Percentiles rank a stretch among this genome's conserved stretches.
Evolutionary conservation across 2,797 vertebrate genomes (phyloP).

Genomic region (Chaunax sp.): DNA sequence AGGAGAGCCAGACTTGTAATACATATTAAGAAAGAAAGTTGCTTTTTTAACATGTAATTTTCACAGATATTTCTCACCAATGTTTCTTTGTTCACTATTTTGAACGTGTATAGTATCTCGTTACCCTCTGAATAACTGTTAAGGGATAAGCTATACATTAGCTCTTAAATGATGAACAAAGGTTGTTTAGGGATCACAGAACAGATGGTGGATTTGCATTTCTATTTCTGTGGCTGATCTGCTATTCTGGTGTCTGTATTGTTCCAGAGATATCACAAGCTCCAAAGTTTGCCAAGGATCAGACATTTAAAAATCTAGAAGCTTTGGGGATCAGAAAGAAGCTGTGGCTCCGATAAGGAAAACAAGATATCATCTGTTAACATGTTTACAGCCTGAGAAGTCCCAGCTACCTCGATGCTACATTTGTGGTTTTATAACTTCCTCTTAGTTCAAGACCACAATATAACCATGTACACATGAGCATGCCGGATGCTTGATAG

Average conservation of each 20-base stretch:
- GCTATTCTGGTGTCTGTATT: conserved; percentile 64
- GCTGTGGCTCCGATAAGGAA: conserved; percentile 15
- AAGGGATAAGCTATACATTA: conserved; percentile 49
- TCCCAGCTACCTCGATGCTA: conserved; percentile 19
- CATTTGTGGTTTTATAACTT: conserved; percentile 65
- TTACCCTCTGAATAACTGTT: conserved; percentile 26
- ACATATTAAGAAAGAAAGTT: background rate
- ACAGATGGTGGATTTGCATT: conserved; percentile 85
- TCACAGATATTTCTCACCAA: background rate
- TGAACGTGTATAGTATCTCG: conserved; percentile 8
- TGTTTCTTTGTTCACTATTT: conserved; percentile 31
- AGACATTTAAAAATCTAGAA: conserved; percentile 20
- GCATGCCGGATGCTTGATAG: conserved; percentile 15
- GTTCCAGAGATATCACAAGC: conserved; percentile 38
- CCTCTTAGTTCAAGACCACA: conserved; percentile 46
- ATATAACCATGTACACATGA: conserved; percentile 20
- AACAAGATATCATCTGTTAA: conserved; percentile 16
- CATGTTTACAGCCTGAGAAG: conserved; percentile 18
- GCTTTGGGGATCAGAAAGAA: conserved; percentile 6
- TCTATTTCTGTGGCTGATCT: conserved; percentile 69
- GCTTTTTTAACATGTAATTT: conserved; percentile 9
- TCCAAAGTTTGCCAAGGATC: conserved; percentile 24
- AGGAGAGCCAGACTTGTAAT: background rate
- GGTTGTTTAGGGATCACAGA: conserved; percentile 73
- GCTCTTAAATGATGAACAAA: conserved; percentile 61